Conservation (phyloP, 2,113 vertebrate genomes). For the Halichoeres trimaculatus region DNA sequence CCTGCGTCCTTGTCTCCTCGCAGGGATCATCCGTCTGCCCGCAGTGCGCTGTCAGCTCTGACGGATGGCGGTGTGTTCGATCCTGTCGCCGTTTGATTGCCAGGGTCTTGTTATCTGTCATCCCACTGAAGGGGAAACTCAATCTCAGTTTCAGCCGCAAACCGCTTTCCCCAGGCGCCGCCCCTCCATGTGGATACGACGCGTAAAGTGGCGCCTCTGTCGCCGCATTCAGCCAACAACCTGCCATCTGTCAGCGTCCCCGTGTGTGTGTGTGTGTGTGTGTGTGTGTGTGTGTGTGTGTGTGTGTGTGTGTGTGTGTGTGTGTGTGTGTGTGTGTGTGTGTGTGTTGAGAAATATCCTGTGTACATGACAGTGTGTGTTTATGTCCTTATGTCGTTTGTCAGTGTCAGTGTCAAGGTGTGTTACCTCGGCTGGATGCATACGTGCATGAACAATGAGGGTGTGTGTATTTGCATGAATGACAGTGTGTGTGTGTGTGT, state of each 20-base stretch:
- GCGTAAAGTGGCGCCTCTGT: conserved; percentile 14
- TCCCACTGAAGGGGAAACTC: conserved; percentile 42
- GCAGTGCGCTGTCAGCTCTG: conserved; percentile 46
- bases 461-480: neutral
- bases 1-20: conserved; percentile 37
- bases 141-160: conserved; percentile 54
- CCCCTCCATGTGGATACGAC: conserved; percentile 10
- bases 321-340: conserved; percentile 5
- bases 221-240: neutral
- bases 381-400: neutral
- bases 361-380: conserved; percentile 5
- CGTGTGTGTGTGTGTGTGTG: conserved; percentile 17
- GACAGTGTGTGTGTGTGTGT: neutral
- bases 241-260: conserved; percentile 52
- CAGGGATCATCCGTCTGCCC: conserved; percentile 14
- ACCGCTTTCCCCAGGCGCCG: conserved; percentile 55
- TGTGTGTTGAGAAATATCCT: neutral
- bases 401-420: conserved; percentile 10
- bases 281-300: too few relatives aligned
- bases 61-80: conserved; percentile 55
- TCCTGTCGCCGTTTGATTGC: conserved; percentile 62
- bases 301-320: conserved; percentile 26
- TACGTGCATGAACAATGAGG: neutral
- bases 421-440: neutral
- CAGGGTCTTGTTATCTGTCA: conserved; percentile 69